Percentiles rank a stretch among this genome's conserved stretches.
phyloP scores from a whole-genome alignment of 2,888 invertebrate genomes.

The Oligia latruncula region DNA sequence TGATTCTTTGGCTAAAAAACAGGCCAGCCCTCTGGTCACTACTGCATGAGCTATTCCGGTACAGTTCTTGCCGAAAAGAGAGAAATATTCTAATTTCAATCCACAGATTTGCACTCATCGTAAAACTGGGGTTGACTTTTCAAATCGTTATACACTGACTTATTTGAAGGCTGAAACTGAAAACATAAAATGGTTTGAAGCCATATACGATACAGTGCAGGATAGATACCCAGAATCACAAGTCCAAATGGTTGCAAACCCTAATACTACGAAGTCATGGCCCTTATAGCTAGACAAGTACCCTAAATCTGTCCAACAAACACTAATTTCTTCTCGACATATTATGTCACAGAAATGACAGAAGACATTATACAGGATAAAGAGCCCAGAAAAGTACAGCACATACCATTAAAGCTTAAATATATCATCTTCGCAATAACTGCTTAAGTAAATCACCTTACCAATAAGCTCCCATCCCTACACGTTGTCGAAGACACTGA shows the following conservation, averaged over 20 bases:
- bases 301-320: not conserved
- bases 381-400: constrained; percentile 34
- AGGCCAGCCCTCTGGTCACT: too few species aligned
- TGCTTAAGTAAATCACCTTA: constrained; percentile 64
- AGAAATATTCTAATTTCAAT: not conserved
- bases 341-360: constrained; percentile 7
- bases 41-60: not conserved
- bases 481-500: constrained; percentile 82
- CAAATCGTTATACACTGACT: not conserved
- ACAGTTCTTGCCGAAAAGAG: not conserved
- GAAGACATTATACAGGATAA: constrained; percentile 4
- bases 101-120: not conserved
- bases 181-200: not conserved
- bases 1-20: too few species aligned
- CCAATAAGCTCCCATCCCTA: constrained; percentile 77
- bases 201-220: not conserved
- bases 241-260: not conserved
- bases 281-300: not conserved
- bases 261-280: not conserved
- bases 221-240: too few species aligned
- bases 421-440: constrained; percentile 60
- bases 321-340: constrained; percentile 9
- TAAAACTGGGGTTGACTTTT: too few species aligned
- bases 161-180: not conserved
- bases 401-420: constrained; percentile 53